Conservation (phyloP, 2,113 vertebrate species). For the Glaucomys volans region DNA sequence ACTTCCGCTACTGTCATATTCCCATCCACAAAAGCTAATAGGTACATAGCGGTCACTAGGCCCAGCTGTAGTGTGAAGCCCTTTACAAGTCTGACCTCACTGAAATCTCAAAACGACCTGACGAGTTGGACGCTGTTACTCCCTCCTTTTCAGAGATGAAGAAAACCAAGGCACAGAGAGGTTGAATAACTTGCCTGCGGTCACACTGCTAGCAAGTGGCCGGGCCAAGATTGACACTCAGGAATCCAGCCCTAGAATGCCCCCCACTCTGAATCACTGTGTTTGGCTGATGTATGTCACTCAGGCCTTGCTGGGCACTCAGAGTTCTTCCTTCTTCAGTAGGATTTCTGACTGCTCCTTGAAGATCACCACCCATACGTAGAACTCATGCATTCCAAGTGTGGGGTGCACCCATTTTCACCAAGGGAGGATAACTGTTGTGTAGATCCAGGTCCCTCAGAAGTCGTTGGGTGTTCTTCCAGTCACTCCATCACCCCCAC, state of each 20-base stretch:
- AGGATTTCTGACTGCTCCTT: not conserved
- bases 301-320: not conserved
- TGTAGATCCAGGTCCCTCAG: not conserved
- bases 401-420: not conserved
- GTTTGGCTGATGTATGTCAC: not conserved
- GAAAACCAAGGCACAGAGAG: not conserved
- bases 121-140: not conserved
- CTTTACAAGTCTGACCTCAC: not conserved
- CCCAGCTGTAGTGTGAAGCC: not conserved
- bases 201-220: not conserved
- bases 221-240: not conserved
- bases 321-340: not conserved
- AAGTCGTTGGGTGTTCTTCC: not conserved
- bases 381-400: not conserved
- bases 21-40: not conserved
- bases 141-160: not conserved
- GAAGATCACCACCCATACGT: not conserved
- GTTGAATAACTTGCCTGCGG: not conserved
- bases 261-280: not conserved
- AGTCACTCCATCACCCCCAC: not conserved
- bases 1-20: too few relatives aligned
- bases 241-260: not conserved
- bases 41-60: accelerated
- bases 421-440: not conserved
- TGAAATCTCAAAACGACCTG: not conserved